Evolutionary conservation across 2,888 invertebrate genomes (phyloP), one percentile per base, ranked within the genome.

Genomic region (Temnothorax ravouxi): DNA sequence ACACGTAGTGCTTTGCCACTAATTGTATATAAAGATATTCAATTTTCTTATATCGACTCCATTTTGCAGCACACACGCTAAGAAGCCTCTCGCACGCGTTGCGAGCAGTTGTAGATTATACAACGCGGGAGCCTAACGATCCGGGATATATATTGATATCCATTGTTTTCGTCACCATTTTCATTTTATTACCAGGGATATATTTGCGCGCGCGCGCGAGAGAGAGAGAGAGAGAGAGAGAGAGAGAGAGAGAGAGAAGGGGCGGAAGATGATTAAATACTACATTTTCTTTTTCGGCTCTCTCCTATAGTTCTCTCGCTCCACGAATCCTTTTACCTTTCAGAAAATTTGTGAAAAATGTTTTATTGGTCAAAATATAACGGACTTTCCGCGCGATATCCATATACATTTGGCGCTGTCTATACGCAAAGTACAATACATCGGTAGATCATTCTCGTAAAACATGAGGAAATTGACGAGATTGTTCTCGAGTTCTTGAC

Each of bases 361-460:
- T 64, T 66, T 83, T n/a, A 85, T 47, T 76, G 59, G 1, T 67
- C 21, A 38, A 56, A 72, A 52, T 87, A 88, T 38, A 90, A 75
- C 1, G 91, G 89, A 77, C 85, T 90, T 21, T 86, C 54, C 18
- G 86, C 18, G 86, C 80, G 64, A 88, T 86, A 50, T 88, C 83
- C 8, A 67, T 66, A 13, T 83, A 87, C 47, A 92, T 84, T 80
- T 85, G 84, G 18, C 86, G 87, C 21, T 91, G 61, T 67, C 86
- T 91, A 38, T 91, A 38, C 85, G 82, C n/a, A 88, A 88, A 71
- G 88, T 91, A 76, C 85, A 89, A 56, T 93, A 94, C 88, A 91
- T 91, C 4, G 92, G 89, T 13, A 93, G 82, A 29, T 92, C 90
- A 29, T 89, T 77, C 71, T 91, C 89, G 72, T 75, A 88, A 74